Percentiles rank a stretch among this genome's conserved stretches.
phyloP scores from a whole-genome alignment of 1,140 invertebrate species.

The Dreissena polymorpha region DNA sequence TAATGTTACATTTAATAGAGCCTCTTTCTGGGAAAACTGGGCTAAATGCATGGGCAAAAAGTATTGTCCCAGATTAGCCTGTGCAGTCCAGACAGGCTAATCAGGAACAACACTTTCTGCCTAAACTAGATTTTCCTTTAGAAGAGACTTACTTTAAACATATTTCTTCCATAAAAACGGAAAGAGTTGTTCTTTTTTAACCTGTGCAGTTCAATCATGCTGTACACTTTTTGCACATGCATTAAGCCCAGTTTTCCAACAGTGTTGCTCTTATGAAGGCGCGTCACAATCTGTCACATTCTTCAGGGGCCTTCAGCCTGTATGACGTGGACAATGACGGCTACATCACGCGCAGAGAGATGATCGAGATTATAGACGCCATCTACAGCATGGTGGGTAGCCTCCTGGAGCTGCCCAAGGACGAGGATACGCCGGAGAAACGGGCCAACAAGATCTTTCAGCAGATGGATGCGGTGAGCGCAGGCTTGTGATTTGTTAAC shows the following conservation, averaged over 20 bases:
- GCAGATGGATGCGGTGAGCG: conserved; percentile 82
- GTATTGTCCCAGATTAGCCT: too few relatives aligned
- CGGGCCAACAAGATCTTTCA: conserved; percentile 81
- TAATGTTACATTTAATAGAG: too few relatives aligned
- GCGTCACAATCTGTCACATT: too few relatives aligned
- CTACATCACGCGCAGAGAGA: conserved; percentile 97
- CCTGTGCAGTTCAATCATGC: too few relatives aligned
- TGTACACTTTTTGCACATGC: neutral
- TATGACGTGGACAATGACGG: conserved; percentile 99
- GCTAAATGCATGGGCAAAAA: too few relatives aligned
- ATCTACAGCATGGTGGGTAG: conserved; percentile 99
- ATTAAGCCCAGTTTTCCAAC: neutral
- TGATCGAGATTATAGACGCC: conserved; percentile 99
- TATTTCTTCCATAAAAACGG: too few relatives aligned
- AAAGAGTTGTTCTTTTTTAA: too few relatives aligned
- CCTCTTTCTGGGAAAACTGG: too few relatives aligned
- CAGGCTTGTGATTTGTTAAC: neutral
- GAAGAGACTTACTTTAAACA: too few relatives aligned
- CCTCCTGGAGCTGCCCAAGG: conserved; percentile 90
- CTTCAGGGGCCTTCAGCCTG: conserved; percentile 95
- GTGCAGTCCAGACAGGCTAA: too few relatives aligned
- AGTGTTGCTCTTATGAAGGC: neutral
- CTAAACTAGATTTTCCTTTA: too few relatives aligned
- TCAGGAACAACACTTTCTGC: too few relatives aligned
- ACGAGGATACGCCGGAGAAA: conserved; percentile 88